Evolutionary conservation across 2,888 invertebrate genomes (phyloP), one percentile per base, ranked within the genome.

Genomic region (Drepana falcataria): DNA sequence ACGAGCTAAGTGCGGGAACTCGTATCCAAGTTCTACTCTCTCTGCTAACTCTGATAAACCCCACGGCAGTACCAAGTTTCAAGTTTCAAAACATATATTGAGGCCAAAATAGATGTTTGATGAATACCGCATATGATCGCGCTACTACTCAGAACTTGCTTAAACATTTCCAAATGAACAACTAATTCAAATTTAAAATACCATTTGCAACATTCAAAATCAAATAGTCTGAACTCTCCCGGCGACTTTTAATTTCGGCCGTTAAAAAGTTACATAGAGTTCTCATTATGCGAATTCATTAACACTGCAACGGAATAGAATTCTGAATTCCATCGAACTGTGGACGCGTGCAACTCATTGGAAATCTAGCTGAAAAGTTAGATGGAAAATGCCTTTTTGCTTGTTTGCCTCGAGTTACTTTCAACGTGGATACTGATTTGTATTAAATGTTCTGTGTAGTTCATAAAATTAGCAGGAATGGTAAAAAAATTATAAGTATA

Each of bases 21-120:
- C 63, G 63, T 81, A 82, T 71, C 65, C 71, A 77, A 85, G 83
- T 83, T 81, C 72, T 71, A 75, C 71, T 70, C 75, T 80, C 78
- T 79, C 77, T 71, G 77, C 76, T 73, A 81, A 83, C 79, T 79
- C 70, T 81, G 81, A 87, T 83, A 83, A 84, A 81, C 83, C 86
- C 77, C 74, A 69, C 61, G 79, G 85, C 82, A 75, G 66, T 74
- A 71, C 74, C 71, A 85, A 85, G 80, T 85, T 85, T 74, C 71
- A 21, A 21, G 21, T 21, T 21, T 21, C 21, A 21, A 54, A 75
- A 77, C 80, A 79, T 82, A 82, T 83, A 83, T 84, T 79, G 80
- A 75, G 79, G 81, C 77, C 69, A 75, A 81, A 81, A 81, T 82
- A 75, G 80, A 72, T 84, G 83, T 85, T 86, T 85, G 85, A 84